Conservation (phyloP, 2,888 invertebrate genomes). For the Tethea ocularis region DNA sequence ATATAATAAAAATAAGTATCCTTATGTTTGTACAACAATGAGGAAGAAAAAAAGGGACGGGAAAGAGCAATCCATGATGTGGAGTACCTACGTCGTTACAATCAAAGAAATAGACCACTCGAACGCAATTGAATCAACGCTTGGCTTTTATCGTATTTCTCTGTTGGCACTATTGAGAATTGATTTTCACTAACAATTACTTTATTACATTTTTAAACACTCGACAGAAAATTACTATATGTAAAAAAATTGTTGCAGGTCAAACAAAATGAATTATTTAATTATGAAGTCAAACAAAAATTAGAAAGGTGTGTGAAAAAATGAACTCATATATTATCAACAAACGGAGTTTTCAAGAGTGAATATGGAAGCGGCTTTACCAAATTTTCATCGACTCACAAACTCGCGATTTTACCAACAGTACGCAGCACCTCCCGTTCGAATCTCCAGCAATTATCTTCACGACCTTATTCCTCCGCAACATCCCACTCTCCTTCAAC, state of each 20-base stretch:
- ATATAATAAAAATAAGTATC: not conserved
- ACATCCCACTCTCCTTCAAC: slow-evolving; percentile 76
- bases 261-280: slow-evolving; percentile 23
- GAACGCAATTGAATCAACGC: slow-evolving; percentile 48
- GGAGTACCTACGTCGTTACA: slow-evolving; percentile 50
- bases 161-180: slow-evolving; percentile 34
- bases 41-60: not conserved
- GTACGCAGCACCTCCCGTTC: slow-evolving; percentile 68
- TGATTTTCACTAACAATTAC: slow-evolving; percentile 28
- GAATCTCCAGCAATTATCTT: slow-evolving; percentile 69
- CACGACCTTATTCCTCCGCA: slow-evolving; percentile 75
- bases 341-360: slow-evolving; percentile 11
- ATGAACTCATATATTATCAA: slow-evolving; percentile 19
- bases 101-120: slow-evolving; percentile 71
- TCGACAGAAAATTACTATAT: not conserved
- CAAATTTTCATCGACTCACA: slow-evolving; percentile 69
- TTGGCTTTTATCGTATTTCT: slow-evolving; percentile 28
- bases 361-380: slow-evolving; percentile 75
- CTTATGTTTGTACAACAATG: not conserved
- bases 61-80: slow-evolving; percentile 7
- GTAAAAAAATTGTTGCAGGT: slow-evolving; percentile 47
- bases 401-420: slow-evolving; percentile 75
- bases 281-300: slow-evolving; percentile 1
- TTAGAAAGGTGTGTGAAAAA: slow-evolving; percentile 9
- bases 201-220: slow-evolving; percentile 32